Base-by-base conservation (phyloP, 2,113 vertebrate species). In the Sialia sialis region DNA sequence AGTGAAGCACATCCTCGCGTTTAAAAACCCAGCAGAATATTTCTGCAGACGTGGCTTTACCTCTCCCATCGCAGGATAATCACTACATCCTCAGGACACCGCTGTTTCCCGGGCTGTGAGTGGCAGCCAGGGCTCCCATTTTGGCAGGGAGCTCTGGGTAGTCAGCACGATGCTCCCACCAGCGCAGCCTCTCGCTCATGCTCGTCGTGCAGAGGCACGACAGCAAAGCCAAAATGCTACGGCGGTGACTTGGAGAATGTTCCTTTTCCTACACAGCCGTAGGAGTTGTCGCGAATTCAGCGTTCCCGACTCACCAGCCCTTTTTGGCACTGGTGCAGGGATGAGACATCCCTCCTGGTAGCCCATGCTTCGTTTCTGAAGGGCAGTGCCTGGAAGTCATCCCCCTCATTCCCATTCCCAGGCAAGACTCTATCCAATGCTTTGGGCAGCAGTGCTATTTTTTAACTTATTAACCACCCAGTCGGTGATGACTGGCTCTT, bases 291-390 rank as follows among this genome's bases (percentile, higher is more conserved):
- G 48, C 25, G 0, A 84, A 91, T 91, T 75, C 81, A 89, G 43
- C 62, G 51, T 89, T 95, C 91, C 78, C 39, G 14, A 76, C 87
- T 89, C 75, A 44, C 66, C 84, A 62, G 68, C 94, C 94, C 77
- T 81, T 84, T 22, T 41, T 93, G 95, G 94, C 95, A 95, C 77
- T 4, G 22, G 84, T 3, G 3, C 94, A 91, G 84, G 84, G 48
- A 94, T 92, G 96, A 95, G 95, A 55, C 93, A 95, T 96, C 87
- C 38, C 69, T 95, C 77, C 69, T 10, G 64, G 69, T 93, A 34
- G 86, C 89, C 62, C 1, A 0, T 29, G 90, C 64, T 70, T 82
- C 7, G 21, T 23, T 94, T 39, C 90, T 88, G 85, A 93, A 94
- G 89, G 93, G 82, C 90, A 93, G 59, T 3, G 9, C 84, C 82